Percentiles rank a stretch among this genome's conserved stretches.
Evolutionary conservation across 2,888 invertebrate species (phyloP).

Genomic region (Acanthosepion pharaonis): DNA sequence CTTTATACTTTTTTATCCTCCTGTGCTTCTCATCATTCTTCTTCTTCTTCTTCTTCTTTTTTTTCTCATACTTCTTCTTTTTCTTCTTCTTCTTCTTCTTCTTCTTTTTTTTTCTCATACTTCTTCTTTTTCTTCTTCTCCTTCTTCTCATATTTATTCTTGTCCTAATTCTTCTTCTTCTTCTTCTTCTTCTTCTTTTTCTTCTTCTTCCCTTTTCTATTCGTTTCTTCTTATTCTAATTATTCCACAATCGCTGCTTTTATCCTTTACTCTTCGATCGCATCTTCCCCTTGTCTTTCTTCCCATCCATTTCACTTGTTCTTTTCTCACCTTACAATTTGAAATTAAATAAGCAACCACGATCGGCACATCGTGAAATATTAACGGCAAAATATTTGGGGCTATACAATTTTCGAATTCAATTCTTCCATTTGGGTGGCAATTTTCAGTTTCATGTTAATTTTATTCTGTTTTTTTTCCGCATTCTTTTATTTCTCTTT

Average conservation of each 20-base stretch:
- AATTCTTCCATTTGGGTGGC: background rate
- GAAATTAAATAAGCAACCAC: background rate
- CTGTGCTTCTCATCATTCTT: no score
- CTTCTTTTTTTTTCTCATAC: no score
- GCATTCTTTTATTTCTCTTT: background rate
- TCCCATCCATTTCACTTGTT: background rate
- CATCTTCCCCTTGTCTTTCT: background rate
- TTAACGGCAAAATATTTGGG: background rate
- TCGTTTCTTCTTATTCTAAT: background rate
- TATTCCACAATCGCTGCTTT: background rate
- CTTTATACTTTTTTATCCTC: no score
- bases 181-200: background rate
- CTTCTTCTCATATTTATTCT: background rate
- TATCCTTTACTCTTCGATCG: background rate
- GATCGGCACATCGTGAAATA: background rate
- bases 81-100: background rate
- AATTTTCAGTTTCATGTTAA: background rate
- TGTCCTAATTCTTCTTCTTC: background rate
- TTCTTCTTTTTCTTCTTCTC: no score
- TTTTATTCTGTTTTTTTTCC: background rate
- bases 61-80: background rate
- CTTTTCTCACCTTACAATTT: background rate
- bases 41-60: no score
- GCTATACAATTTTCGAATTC: background rate
- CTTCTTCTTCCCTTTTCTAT: background rate